Evolutionary conservation across 2,888 invertebrate species (phyloP).

Genomic region (Ornithoptera alexandrae): DNA sequence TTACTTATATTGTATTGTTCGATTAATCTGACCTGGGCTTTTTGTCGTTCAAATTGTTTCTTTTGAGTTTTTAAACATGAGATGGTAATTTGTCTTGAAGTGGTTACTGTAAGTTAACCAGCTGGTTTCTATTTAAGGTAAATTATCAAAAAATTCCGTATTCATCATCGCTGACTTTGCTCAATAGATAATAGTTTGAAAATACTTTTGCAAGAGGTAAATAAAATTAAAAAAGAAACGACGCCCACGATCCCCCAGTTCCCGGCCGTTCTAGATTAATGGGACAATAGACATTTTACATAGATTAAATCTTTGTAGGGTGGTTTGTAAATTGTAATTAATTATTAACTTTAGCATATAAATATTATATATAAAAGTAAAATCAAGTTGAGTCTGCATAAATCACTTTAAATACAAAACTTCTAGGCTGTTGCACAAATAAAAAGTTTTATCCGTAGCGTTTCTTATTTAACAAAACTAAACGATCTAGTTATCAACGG

Average conservation of each 20-base stretch:
- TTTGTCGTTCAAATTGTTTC: background rate
- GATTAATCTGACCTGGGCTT: constrained; percentile 36
- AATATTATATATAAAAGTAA: constrained; percentile 8
- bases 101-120: too few species aligned
- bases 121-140: too few species aligned
- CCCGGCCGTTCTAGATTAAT: constrained; percentile 34
- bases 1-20: constrained; percentile 38
- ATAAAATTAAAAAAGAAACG: too few species aligned
- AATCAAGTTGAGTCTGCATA: constrained; percentile 18
- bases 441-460: constrained; percentile 27
- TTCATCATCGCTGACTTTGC: too few species aligned
- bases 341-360: constrained; percentile 1
- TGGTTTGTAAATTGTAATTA: constrained; percentile 28
- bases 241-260: background rate
- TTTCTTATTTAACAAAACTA: constrained; percentile 20
- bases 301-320: constrained; percentile 37
- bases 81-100: background rate
- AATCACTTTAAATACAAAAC: constrained; percentile 13
- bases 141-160: too few species aligned
- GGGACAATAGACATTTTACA: constrained; percentile 35
- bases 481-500: constrained; percentile 12
- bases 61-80: background rate
- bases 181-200: too few species aligned
- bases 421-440: constrained; percentile 34
- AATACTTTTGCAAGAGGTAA: too few species aligned